phyloP scores from a whole-genome alignment of 1,140 invertebrate genomes.

The Cecropterus lyciades region DNA sequence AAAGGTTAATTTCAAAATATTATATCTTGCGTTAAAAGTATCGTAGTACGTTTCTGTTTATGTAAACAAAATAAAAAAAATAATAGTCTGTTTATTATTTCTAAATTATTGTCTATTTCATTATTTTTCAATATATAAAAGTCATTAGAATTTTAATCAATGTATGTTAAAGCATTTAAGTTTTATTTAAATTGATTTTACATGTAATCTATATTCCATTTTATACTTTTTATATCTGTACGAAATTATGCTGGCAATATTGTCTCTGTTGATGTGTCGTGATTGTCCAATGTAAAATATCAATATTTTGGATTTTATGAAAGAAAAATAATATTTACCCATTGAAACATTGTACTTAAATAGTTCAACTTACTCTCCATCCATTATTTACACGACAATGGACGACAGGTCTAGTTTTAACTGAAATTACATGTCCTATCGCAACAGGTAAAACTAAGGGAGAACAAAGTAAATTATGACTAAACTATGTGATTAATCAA shows the following conservation, averaged over 20 bases:
- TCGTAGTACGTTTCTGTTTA: too few relatives aligned
- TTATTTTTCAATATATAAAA: too few relatives aligned
- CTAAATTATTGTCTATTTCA: too few relatives aligned
- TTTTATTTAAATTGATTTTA: too few relatives aligned
- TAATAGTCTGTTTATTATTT: too few relatives aligned
- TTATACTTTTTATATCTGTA: slow-evolving; percentile 16
- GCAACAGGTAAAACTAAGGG: slow-evolving; percentile 74
- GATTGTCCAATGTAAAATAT: slow-evolving; percentile 79
- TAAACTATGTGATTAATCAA: slow-evolving; percentile 67
- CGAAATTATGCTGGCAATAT: slow-evolving; percentile 55
- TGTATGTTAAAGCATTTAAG: too few relatives aligned
- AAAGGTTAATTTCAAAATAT: too few relatives aligned
- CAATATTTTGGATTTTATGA: slow-evolving; percentile 81
- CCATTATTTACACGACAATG: slow-evolving; percentile 62
- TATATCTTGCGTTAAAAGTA: too few relatives aligned
- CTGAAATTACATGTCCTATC: slow-evolving; percentile 51
- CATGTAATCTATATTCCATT: too few relatives aligned
- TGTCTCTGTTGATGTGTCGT: slow-evolving; percentile 81
- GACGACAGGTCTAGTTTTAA: slow-evolving; percentile 69
- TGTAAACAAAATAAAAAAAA: too few relatives aligned
- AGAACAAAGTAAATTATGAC: slow-evolving; percentile 73
- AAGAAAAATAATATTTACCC: slow-evolving; percentile 69
- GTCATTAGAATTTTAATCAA: too few relatives aligned
- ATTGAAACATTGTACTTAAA: slow-evolving; percentile 61
- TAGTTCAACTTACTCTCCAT: slow-evolving; percentile 59